Evolutionary conservation across 2,113 vertebrate genomes (phyloP).

Genomic region (Poicephalus meyeri): DNA sequence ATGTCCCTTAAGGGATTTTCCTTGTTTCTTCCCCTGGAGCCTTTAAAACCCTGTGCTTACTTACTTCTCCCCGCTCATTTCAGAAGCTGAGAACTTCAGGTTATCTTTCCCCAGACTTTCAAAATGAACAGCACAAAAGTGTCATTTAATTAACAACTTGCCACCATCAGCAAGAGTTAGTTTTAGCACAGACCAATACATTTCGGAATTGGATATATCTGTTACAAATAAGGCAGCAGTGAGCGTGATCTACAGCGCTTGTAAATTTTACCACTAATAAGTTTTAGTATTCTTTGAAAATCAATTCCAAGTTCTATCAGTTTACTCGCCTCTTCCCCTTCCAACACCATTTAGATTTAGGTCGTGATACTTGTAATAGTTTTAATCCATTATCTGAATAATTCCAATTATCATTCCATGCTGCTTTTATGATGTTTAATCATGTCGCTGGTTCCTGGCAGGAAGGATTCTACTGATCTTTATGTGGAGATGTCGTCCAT

Average conservation of each 20-base stretch:
- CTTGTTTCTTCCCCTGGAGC: neutral
- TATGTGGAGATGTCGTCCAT: neutral
- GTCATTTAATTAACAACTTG: slow-evolving; percentile 63
- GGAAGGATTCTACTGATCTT: neutral
- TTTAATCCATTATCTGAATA: slow-evolving; percentile 44
- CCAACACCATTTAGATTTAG: slow-evolving; percentile 28
- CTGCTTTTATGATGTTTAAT: neutral
- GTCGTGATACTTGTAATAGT: neutral
- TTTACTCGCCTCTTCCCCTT: neutral
- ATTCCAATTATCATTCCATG: slow-evolving; percentile 33
- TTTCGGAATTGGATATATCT: slow-evolving; percentile 46
- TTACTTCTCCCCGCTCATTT: slow-evolving; percentile 2
- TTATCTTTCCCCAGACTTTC: slow-evolving; percentile 32
- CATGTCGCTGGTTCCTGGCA: neutral
- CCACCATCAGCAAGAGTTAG: slow-evolving; percentile 62
- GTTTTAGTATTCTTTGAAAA: slow-evolving; percentile 56
- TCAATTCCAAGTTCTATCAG: slow-evolving; percentile 37
- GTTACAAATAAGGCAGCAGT: slow-evolving; percentile 32
- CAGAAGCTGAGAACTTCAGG: neutral
- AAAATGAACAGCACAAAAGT: neutral
- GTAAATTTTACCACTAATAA: slow-evolving; percentile 56
- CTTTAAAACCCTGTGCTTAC: neutral
- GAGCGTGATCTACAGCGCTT: neutral
- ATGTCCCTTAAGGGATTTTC: neutral
- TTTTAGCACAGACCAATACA: slow-evolving; percentile 33